phyloP scores from a whole-genome alignment of 2,113 vertebrate genomes.

The Pelvicachromis taeniatus region DNA sequence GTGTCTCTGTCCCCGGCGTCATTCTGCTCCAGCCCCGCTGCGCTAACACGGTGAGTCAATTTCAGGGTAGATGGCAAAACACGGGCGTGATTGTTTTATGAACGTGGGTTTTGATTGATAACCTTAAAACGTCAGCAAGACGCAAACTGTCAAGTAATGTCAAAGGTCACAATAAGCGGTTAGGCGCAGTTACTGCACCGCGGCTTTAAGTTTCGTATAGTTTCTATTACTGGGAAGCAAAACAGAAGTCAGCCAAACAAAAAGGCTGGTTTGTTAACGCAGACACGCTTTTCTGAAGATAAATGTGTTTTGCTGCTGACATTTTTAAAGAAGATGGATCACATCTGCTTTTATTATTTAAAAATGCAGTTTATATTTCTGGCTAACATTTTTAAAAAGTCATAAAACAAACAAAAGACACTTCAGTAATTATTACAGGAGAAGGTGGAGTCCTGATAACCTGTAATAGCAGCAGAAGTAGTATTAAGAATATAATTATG shows the following conservation, averaged over 20 bases:
- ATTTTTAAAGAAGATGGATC: background rate
- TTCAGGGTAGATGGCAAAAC: background rate
- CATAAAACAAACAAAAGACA: background rate
- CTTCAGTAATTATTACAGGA: background rate
- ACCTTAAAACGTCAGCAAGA: background rate
- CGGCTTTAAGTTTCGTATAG: background rate
- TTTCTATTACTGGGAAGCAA: background rate
- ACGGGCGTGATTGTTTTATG: background rate
- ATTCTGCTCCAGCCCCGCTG: background rate
- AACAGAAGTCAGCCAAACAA: background rate
- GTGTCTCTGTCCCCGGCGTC: background rate
- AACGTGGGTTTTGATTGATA: background rate
- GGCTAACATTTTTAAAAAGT: no score
- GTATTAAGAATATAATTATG: background rate
- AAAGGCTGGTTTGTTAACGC: background rate
- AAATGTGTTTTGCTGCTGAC: background rate
- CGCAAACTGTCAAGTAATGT: background rate
- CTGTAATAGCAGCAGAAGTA: background rate
- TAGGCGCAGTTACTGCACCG: background rate
- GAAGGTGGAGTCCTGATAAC: background rate
- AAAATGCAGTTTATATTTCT: background rate
- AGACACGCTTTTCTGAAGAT: background rate
- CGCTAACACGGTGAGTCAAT: background rate
- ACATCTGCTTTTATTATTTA: background rate
- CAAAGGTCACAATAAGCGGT: accelerated